phyloP scores from a whole-genome alignment of 2,888 invertebrate species.

The Artemia sinica region DNA sequence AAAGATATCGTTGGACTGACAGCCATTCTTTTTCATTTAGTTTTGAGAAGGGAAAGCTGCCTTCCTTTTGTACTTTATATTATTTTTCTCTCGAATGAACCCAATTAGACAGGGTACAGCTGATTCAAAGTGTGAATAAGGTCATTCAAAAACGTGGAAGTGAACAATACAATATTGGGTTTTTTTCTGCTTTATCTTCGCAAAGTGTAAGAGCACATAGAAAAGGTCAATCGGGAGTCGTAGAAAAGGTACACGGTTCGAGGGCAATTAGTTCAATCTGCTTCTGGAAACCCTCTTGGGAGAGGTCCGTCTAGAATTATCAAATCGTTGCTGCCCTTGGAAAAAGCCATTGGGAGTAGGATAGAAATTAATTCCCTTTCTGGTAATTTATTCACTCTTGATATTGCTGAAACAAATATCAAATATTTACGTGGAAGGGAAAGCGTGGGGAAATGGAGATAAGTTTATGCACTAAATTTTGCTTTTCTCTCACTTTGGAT shows the following conservation, averaged over 20 bases:
- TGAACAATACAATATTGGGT: too few species aligned
- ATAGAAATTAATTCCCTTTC: constrained; percentile 10
- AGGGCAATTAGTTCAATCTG: constrained; percentile 11
- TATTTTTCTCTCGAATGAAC: too few species aligned
- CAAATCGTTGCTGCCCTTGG: constrained; percentile 7
- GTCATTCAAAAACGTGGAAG: too few species aligned
- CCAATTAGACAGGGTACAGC: too few species aligned
- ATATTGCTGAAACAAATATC: constrained; percentile 8
- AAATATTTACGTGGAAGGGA: constrained; percentile 9
- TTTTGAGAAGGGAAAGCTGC: too few species aligned
- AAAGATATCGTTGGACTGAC: too few species aligned
- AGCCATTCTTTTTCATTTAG: too few species aligned
- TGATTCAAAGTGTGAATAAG: too few species aligned
- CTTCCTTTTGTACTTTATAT: too few species aligned
- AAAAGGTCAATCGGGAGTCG: constrained; percentile 11
- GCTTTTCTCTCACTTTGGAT: too few species aligned
- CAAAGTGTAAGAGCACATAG: not conserved
- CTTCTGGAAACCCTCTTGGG: constrained; percentile 11
- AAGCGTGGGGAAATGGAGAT: not conserved
- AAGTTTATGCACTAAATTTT: too few species aligned
- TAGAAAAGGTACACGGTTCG: constrained; percentile 12
- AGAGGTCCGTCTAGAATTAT: constrained; percentile 7
- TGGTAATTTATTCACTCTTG: constrained; percentile 7
- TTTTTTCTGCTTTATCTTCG: too few species aligned
- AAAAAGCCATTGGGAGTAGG: constrained; percentile 8